Evolutionary conservation across 2,113 vertebrate species (phyloP).

Genomic region (Melospiza georgiana): DNA sequence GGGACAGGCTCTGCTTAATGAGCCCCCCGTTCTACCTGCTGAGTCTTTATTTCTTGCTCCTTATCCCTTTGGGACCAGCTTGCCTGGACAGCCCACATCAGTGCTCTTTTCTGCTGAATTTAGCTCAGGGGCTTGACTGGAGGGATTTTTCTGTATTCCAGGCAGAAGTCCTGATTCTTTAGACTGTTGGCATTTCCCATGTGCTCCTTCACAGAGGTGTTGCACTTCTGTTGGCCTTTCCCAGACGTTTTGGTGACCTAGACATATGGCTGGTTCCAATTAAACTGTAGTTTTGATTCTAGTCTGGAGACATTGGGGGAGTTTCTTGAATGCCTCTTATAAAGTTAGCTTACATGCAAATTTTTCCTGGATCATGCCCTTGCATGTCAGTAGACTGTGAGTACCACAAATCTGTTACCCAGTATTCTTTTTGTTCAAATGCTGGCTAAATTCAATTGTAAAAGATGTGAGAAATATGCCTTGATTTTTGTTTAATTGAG

Average conservation of each 20-base stretch:
- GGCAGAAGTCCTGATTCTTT: neutral
- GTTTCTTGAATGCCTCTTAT: neutral
- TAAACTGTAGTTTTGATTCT: neutral
- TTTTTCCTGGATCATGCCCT: neutral
- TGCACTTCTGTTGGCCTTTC: neutral
- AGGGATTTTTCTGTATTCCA: neutral
- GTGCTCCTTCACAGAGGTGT: neutral
- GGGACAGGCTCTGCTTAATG: neutral
- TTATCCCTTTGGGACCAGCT: neutral
- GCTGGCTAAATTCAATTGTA: neutral
- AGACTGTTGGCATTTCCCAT: neutral
- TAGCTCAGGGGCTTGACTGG: neutral
- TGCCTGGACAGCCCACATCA: neutral
- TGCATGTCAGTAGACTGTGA: neutral
- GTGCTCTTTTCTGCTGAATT: neutral
- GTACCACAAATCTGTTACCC: neutral
- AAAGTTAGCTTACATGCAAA: neutral
- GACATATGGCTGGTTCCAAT: neutral
- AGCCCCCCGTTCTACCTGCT: neutral
- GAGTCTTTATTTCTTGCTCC: neutral
- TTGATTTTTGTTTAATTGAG: neutral
- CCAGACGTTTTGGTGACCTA: neutral
- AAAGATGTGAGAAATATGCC: neutral
- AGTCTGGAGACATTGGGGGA: neutral
- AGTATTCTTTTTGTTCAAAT: neutral